Percentiles rank a stretch among this genome's conserved stretches.
Conservation (phyloP, 2,113 vertebrate genomes). For the Paedocypris sp. region DNA sequence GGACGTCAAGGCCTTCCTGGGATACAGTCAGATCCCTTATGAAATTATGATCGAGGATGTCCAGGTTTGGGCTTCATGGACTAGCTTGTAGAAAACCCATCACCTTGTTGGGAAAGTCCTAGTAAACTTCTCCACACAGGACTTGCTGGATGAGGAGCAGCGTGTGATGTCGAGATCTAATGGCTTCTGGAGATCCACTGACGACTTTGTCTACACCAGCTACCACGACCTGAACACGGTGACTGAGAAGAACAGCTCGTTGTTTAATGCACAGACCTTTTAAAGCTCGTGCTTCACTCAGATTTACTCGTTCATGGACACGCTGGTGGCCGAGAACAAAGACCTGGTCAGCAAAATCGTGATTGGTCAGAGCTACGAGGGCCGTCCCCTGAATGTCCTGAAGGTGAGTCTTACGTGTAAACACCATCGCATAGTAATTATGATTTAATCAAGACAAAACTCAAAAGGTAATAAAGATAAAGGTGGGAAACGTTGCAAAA, state of each 20-base stretch:
- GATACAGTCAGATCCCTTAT: slow-evolving; percentile 57
- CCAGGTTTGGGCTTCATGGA: too few relatives aligned
- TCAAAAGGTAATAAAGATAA: too few relatives aligned
- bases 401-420: slow-evolving; percentile 73
- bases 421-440: too few relatives aligned
- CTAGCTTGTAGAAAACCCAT: too few relatives aligned
- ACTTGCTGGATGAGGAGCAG: slow-evolving; percentile 64
- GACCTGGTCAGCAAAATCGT: slow-evolving; percentile 70
- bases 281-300: slow-evolving; percentile 33
- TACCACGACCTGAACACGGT: slow-evolving; percentile 79
- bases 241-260: not conserved
- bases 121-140: not conserved
- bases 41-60: slow-evolving; percentile 73
- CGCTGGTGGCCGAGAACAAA: slow-evolving; percentile 68
- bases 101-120: too few relatives aligned
- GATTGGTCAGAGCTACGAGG: slow-evolving; percentile 77
- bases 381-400: slow-evolving; percentile 69
- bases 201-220: slow-evolving; percentile 59
- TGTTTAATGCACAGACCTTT: not conserved
- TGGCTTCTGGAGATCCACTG: slow-evolving; percentile 46
- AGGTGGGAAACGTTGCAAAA: too few relatives aligned
- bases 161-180: slow-evolving; percentile 54
- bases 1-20: slow-evolving; percentile 63
- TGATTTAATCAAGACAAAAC: too few relatives aligned
- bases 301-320: slow-evolving; percentile 81